Evolutionary conservation across 2,888 invertebrate species (phyloP), one percentile per base, ranked within the genome.

Genomic region (Bugula neritina): DNA sequence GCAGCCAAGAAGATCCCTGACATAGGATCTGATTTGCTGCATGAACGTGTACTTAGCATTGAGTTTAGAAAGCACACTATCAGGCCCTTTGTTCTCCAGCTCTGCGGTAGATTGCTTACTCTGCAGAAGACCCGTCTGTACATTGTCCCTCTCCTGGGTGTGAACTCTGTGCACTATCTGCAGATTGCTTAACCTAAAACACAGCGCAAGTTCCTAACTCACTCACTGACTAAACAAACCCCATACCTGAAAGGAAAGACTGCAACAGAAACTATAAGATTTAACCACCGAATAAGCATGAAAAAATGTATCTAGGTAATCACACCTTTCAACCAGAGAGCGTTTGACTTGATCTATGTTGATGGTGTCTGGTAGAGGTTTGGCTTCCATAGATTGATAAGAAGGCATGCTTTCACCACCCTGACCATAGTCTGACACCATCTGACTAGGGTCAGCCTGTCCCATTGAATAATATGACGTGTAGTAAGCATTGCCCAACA

Each of bases 1-100:
- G 87, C 97, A 98, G 87, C 98, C 97, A 84, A 97, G 90, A 85
- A 97, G 90, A 89, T 97, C 95, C 78, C 92, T 92, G 83, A 95
- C 90, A 88, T 94, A 98, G 81, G 94, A 93, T 84, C 93, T 89
- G 81, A 93, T 89, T 86, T 95, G 93, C 88, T 98, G 97, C 88
- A 94, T 97, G 86, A 95, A 92, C 80, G 89, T 87, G 88, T 93
- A 97, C 77, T 92, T 90, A 73, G 90, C 89, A 77, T 92, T 93
- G 72, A 94, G 89, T 74, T 85, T 84, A 25, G 89, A 89, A 72
- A 87, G 88, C 75, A 88, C 87, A 69, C 84, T 82, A 69, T 84
- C 82, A 52, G 82, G 81, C 58, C 86, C 77, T 69, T 87, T 85
- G 55, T 79, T 79, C 17, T 86, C 84, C 73, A 89, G 82, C 75